Base-by-base conservation (phyloP, 2,113 vertebrate genomes). In the Cinclus mexicanus region DNA sequence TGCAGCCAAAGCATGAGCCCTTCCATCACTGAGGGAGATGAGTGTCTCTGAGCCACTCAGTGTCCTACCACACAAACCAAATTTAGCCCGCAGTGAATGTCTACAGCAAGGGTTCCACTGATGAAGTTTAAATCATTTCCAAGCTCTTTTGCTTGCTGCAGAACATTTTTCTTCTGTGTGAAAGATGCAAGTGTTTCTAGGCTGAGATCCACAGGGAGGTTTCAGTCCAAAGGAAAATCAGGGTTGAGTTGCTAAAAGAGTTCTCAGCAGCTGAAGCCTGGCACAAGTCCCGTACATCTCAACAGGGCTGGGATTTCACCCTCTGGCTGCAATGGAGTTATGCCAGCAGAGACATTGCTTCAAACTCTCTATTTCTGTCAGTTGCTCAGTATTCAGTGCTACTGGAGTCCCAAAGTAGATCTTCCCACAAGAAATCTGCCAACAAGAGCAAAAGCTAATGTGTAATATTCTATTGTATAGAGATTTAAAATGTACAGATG, bases 311-410 rank as follows among this genome's bases (percentile, higher is more conserved):
- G 59, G 86, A 95, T 93, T 94, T 93, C 63, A 79, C 83, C 86
- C 83, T 93, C 88, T 90, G 83, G 84, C 77, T 97, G 55, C 35
- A 55, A 12, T 76, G 86, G 93, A 96, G 69, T 74, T 81, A 71
- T 0, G 37, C 92, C 90, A 94, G 84, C 74, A 79, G 57, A 91
- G 56, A 85, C 76, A 33, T 60, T 20, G 28, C 61, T 90, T 82
- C 88, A 93, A 60, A 71, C 61, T 90, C 65, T 26, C 11, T 17
- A 60, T 89, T 94, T 64, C 70, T 90, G 57, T 72, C 83, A 86
- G 37, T 88, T 80, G 46, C 64, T 94, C 83, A 46, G 59, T 77
- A 57, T 92, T 86, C 68, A 81, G 71, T 81, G 88, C 79, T 80
- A 4, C n/a, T 79, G 56, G 57, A 87, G 26, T 83, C 85, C 65